Conservation (phyloP, 1,140 invertebrate genomes). For the Drosophila paulistorum region DNA sequence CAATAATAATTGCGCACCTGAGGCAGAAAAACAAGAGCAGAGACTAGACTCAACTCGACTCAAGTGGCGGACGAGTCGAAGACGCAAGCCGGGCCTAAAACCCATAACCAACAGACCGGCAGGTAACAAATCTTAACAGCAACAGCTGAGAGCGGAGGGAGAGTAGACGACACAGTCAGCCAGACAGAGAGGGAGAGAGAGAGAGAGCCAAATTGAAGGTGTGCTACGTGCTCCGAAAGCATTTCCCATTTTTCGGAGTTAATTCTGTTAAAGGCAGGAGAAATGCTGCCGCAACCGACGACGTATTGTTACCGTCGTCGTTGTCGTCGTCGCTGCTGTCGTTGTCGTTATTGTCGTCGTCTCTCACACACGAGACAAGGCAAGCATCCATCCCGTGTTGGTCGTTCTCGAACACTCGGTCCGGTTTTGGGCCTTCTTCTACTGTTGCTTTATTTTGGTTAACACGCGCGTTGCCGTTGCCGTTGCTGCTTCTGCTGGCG, state of each 20-base stretch:
- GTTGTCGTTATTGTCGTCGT: slow-evolving; percentile 36
- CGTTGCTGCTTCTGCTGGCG: slow-evolving; percentile 24
- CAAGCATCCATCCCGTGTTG: slow-evolving; percentile 11
- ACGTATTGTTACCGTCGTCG: slow-evolving; percentile 14
- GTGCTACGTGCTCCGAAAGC: slow-evolving; percentile 63
- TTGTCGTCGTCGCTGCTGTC: slow-evolving; percentile 31
- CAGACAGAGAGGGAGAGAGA: slow-evolving; percentile 18
- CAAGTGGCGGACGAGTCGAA: slow-evolving; percentile 17
- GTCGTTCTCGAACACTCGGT: slow-evolving; percentile 44
- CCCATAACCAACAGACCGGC: slow-evolving; percentile 36
- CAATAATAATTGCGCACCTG: slow-evolving; percentile 70
- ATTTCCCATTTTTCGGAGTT: slow-evolving; percentile 59
- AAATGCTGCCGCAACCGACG: slow-evolving; percentile 53
- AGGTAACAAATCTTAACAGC: slow-evolving; percentile 55
- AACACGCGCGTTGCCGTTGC: slow-evolving; percentile 56
- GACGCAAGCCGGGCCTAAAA: slow-evolving; percentile 21
- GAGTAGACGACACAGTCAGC: neutral
- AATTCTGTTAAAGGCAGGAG: slow-evolving; percentile 53
- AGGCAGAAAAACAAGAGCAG: slow-evolving; percentile 42
- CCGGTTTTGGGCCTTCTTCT: slow-evolving; percentile 62
- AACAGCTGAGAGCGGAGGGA: slow-evolving; percentile 53
- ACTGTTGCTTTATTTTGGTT: slow-evolving; percentile 82
- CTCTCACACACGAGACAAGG: slow-evolving; percentile 1
- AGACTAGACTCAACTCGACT: neutral
- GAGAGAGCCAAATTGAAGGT: slow-evolving; percentile 46